A percentile compares a stretch with the other conserved stretches of the same genome.
phyloP scores from a whole-genome alignment of 2,113 vertebrate species.

The Podarcis muralis region DNA sequence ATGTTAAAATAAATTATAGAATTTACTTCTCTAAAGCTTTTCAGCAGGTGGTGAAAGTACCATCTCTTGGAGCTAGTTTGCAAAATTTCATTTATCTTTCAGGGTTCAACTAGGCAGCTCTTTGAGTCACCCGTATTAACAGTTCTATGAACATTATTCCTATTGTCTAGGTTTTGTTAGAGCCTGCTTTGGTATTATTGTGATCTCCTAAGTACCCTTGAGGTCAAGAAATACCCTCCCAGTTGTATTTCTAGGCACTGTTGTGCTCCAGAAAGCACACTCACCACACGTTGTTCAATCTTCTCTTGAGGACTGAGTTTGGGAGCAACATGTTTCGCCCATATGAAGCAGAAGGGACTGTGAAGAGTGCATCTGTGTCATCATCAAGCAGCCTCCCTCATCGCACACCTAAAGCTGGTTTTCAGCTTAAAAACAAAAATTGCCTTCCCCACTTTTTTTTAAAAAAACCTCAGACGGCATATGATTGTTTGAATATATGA shows the following conservation, averaged over 20 bases:
- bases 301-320: neutral
- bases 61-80: neutral
- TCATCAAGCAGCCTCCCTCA: neutral
- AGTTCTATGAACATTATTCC: neutral
- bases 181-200: neutral
- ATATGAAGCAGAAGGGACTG: neutral
- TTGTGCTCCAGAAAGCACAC: neutral
- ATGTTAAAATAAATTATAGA: neutral
- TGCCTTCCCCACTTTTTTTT: neutral
- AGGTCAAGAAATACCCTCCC: too few species aligned
- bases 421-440: neutral
- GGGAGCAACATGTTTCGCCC: neutral
- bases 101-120: neutral
- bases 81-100: neutral
- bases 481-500: neutral
- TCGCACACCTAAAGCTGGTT: neutral
- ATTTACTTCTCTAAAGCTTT: neutral
- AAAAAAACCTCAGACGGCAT: neutral
- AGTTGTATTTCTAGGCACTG: too few species aligned
- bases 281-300: neutral
- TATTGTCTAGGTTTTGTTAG: neutral
- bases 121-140: neutral
- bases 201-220: neutral
- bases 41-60: neutral
- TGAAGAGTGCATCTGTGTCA: neutral